Percentiles rank a stretch among this genome's conserved stretches.
Conservation (phyloP, 2,113 vertebrate genomes). For the Corydoras sp. region DNA sequence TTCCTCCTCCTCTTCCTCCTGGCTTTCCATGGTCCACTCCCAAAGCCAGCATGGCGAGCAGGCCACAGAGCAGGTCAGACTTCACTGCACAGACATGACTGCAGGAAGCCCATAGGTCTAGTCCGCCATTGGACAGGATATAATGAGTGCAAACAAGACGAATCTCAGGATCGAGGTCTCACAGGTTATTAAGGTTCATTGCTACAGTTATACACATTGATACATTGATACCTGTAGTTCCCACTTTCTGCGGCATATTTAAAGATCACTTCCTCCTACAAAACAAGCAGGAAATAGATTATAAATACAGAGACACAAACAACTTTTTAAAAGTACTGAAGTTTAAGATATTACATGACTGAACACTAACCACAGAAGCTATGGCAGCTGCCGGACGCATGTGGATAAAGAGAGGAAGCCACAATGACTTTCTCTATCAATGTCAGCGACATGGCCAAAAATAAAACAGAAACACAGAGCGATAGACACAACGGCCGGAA, state of each 20-base stretch:
- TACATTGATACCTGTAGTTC: background rate
- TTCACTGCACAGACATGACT: constrained; percentile 51
- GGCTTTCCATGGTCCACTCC: constrained; percentile 58
- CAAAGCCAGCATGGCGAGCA: constrained; percentile 65
- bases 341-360: background rate
- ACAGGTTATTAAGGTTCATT: constrained; percentile 8
- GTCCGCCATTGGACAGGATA: constrained; percentile 21
- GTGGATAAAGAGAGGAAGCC: too few species aligned
- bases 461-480: too few species aligned
- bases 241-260: background rate
- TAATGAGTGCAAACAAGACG: background rate
- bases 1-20: constrained; percentile 38
- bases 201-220: background rate
- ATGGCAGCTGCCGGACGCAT: too few species aligned
- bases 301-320: too few species aligned
- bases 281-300: constrained; percentile 14
- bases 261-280: constrained; percentile 12
- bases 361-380: too few species aligned
- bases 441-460: too few species aligned
- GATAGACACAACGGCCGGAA: too few species aligned
- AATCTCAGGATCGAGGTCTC: constrained; percentile 19
- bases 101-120: constrained; percentile 29
- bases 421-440: too few species aligned
- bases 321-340: too few species aligned
- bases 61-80: constrained; percentile 43